A percentile compares a stretch with the other conserved stretches of the same genome.
Evolutionary conservation across 2,888 invertebrate genomes (phyloP).

Genomic region (Zeuzera pyrina): DNA sequence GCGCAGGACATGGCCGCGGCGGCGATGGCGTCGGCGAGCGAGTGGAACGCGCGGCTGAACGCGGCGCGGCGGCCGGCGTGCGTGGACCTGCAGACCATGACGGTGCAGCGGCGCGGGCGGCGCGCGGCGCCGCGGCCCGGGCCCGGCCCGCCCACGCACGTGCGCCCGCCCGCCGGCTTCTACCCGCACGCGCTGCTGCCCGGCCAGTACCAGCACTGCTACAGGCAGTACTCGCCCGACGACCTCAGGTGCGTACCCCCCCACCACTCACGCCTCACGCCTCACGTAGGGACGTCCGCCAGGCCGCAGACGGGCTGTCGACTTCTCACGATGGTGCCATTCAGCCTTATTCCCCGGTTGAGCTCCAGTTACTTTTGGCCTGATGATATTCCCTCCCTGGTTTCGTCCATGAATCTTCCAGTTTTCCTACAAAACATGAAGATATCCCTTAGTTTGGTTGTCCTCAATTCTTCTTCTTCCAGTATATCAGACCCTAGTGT

Average conservation of each 20-base stretch:
- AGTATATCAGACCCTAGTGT: too few relatives aligned
- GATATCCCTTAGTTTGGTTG: too few relatives aligned
- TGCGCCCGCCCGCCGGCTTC: constrained; percentile 68
- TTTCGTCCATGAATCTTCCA: too few relatives aligned
- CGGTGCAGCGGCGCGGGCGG: constrained; percentile 77
- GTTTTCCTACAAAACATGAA: too few relatives aligned
- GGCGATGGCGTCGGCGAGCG: constrained; percentile 88
- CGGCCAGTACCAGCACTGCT: constrained; percentile 95
- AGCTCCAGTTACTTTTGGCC: too few relatives aligned
- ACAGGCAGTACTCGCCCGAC: constrained; percentile 82
- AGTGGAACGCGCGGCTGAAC: constrained; percentile 92
- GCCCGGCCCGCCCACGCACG: constrained; percentile 26
- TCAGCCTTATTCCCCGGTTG: too few relatives aligned
- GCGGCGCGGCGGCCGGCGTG: constrained; percentile 82
- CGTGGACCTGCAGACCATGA: constrained; percentile 93
- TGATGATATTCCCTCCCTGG: too few relatives aligned
- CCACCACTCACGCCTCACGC: too few relatives aligned
- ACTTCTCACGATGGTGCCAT: too few relatives aligned
- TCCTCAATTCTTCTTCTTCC: too few relatives aligned
- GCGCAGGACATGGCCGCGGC: constrained; percentile 81
- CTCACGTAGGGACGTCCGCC: too few relatives aligned
- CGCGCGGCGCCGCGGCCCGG: constrained; percentile 16
- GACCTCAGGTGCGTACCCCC: constrained; percentile 79
- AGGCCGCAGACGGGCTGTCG: too few relatives aligned
- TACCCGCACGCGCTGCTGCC: constrained; percentile 96